Evolutionary conservation across 2,113 vertebrate genomes (phyloP), one percentile per base, ranked within the genome.

Genomic region (Gymnarchus niloticus): DNA sequence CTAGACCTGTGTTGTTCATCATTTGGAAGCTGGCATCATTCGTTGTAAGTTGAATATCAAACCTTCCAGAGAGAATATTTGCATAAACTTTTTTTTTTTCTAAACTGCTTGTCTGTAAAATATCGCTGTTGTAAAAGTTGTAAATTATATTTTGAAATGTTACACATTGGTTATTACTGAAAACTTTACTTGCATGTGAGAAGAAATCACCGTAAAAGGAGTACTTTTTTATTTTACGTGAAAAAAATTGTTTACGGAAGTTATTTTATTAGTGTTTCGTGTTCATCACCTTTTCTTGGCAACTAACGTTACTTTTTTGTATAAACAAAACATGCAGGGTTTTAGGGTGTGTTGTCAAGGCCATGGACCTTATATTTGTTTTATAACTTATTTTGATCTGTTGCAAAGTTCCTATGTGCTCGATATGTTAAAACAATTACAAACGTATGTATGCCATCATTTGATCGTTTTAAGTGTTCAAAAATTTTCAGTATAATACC

Each of bases 11-110:
- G 78, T 91, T 91, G 90, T 90, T 92, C 91, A 90, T 91, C 91
- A 88, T 92, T 91, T 91, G 87, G 88, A 88, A 92, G 91, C 87
- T 91, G 92, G 90, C 89, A 88, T 92, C 90, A 85, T 86, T 90
- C 89, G 92, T 91, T 93, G 93, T 94, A 93, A 95, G 93, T 95
- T 92, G 90, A 91, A 91, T 90, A 92, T 94, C 88, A 90, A 91
- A 92, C 92, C 91, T 94, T 92, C 86, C 92, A 90, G 91, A 90
- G 93, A 93, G 87, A 84, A 69, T 73, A 41, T 93, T 91, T 90
- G 84, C 76, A 87, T 88, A 51, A 78, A 83, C 41, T 44, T 87
- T 46, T 84, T 83, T 83, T 56, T 84, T 77, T 84, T 25, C 54
- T 73, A 33, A 86, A 49, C 65, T 86, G 51, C 41, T 83, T 83